Base-by-base conservation (phyloP, 2,797 vertebrate genomes). In the Falco novaeseelandiae region DNA sequence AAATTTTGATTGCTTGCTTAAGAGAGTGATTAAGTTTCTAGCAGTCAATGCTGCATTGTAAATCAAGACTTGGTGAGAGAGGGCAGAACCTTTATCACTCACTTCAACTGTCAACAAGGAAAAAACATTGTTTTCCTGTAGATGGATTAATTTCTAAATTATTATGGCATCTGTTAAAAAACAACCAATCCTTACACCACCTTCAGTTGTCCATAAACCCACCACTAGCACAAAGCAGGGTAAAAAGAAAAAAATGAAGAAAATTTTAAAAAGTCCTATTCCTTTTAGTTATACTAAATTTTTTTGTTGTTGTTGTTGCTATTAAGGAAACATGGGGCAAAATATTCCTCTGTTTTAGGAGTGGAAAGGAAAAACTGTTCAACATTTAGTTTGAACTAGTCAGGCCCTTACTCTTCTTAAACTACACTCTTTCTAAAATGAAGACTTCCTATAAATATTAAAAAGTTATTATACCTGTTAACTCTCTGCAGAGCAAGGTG, bases 1-100 rank as follows among this genome's bases (percentile, higher is more conserved):
- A 86, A 83, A 69, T 89, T 67, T 72, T 78, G 74, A 63, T 80
- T 21, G 9, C 34, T 73, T 89, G 36, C 72, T 78, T 93, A 51
- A 61, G 19, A 73, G 67, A 54, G 15, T 57, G 30, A 42, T 93
- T 74, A 67, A 66, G 29, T 91, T 79, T 16, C 25, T 67, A 49
- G 44, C 19, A 71, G 46, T 9, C 49, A 85, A 29, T 0, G 0
- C 32, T 55, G 27, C 14, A 19, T 71, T 1, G 6, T 72, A 88
- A 81, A 61, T 58, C 61, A 58, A 19, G 3, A 9, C 32, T 76
- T 80, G 23, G 10, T 73, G n/a, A 73, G 62, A 83, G 71, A 36
- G n/a, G n/a, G 26, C 74, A 34, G 63, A 54, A 48, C 34, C 16
- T 55, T 26, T 62, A 18, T 38, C 32, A 5, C 10, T 80, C 38